Evolutionary conservation across 2,113 vertebrate genomes (phyloP), one percentile per base, ranked within the genome.

Genomic region (Cromileptes altivelis): DNA sequence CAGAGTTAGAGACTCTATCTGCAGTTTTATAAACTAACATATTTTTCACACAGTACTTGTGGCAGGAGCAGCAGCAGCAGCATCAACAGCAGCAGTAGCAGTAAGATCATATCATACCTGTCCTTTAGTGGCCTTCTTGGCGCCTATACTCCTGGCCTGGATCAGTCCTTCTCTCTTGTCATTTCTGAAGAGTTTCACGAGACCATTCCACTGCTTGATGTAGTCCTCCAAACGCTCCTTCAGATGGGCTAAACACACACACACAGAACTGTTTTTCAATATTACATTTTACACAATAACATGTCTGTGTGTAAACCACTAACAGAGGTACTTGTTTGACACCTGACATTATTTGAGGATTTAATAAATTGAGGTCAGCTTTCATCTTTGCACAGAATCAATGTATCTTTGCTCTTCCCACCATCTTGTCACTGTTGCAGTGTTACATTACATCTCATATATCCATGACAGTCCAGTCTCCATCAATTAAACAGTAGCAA

Each of bases 141-240:
- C 98, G 81, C 98, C 98, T 56, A 99, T 99, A 87, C 98, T 99
- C 93, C 98, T 95, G 58, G 98, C 98, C 75, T 99, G 98, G 91
- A 99, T 99, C 78, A 99, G 94, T 47, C 98, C 98, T 95, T 99
- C 98, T 92, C 98, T 96, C 90, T 97, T 97, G 67, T 98, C 97
- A 74, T 99, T 99, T 85, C 98, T 95, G 94, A 97, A 98, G 42
- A 99, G 90, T 91, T 99, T 99, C 13, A 99, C 98, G 9, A 99
- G 95, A 77, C 98, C 98, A 2, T 99, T 99, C 98, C 98, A 99
- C 61, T 96, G 96, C 87, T 98, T 98, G 85, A 99, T 95, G 85
- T 99, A 99, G 0, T 98, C 94, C 82, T 99, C 98, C 89, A 99
- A 91, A 61, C 96, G 96, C 78, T 97, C 97, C 88, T 99, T 97